phyloP scores from a whole-genome alignment of 2,888 invertebrate genomes.

The Hipparchia sbordonii region DNA sequence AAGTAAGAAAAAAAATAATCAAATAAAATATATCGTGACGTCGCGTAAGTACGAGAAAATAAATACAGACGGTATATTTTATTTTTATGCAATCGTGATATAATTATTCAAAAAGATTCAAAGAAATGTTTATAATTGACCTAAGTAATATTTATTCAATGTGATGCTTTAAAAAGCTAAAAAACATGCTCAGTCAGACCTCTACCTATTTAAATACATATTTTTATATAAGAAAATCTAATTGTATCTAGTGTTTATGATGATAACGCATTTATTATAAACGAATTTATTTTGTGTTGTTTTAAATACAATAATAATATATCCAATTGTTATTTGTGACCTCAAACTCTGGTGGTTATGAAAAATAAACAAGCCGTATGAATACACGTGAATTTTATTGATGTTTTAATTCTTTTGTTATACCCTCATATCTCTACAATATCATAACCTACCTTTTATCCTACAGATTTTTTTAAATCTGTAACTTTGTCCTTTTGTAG shows the following conservation, averaged over 20 bases:
- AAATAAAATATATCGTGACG: conserved; percentile 5
- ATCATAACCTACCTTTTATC: too few species aligned
- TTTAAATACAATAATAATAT: conserved; percentile 45
- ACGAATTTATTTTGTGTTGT: conserved; percentile 78
- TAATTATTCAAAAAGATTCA: conserved; percentile 8
- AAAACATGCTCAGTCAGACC: conserved; percentile 56
- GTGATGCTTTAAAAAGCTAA: conserved; percentile 54
- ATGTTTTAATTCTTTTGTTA: conserved; percentile 15
- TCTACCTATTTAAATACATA: conserved; percentile 51
- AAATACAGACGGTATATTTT: conserved; percentile 6
- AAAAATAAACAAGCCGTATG: conserved; percentile 43
- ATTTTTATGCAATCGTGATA: conserved; percentile 11
- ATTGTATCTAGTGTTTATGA: conserved; percentile 46
- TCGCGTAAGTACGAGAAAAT: not conserved
- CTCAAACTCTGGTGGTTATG: conserved; percentile 53
- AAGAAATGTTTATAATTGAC: not conserved
- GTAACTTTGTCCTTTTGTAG: too few species aligned
- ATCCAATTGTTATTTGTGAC: conserved; percentile 57
- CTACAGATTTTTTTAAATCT: too few species aligned
- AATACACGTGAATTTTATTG: conserved; percentile 21
- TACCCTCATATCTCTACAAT: too few species aligned
- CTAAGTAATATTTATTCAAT: conserved; percentile 37
- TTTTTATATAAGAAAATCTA: conserved; percentile 58
- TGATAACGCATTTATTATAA: conserved; percentile 73
- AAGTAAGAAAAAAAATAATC: not conserved